A percentile compares a stretch with the other conserved stretches of the same genome.
phyloP scores from a whole-genome alignment of 2,888 invertebrate genomes.

The Chrysopilus asiliformis region DNA sequence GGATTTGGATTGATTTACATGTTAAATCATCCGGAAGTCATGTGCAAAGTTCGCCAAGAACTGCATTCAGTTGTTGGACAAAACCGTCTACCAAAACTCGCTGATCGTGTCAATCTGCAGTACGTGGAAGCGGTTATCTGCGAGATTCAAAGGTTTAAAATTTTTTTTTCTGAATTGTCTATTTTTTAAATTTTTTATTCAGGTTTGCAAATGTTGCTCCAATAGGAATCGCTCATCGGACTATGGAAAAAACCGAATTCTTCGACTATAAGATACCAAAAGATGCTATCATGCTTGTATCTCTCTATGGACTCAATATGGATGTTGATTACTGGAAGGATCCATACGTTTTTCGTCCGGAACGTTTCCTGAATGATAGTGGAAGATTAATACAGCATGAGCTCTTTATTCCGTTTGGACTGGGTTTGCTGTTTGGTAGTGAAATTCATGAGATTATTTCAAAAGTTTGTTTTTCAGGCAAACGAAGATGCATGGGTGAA shows the following conservation, averaged over 20 bases:
- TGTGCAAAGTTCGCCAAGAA: slow-evolving; percentile 39
- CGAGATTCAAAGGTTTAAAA: slow-evolving; percentile 41
- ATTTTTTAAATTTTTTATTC: too few relatives aligned
- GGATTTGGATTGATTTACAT: slow-evolving; percentile 43
- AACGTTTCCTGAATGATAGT: slow-evolving; percentile 45
- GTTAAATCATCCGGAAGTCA: slow-evolving; percentile 41
- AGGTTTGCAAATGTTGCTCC: slow-evolving; percentile 37
- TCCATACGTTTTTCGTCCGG: slow-evolving; percentile 46
- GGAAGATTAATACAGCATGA: slow-evolving; percentile 42
- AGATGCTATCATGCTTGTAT: slow-evolving; percentile 42
- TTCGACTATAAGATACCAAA: slow-evolving; percentile 38
- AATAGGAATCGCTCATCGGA: slow-evolving; percentile 26
- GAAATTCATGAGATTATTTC: not conserved
- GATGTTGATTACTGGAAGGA: slow-evolving; percentile 41
- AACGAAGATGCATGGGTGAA: slow-evolving; percentile 49
- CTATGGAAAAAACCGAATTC: slow-evolving; percentile 30
- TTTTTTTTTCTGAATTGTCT: too few relatives aligned
- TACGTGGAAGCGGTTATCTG: slow-evolving; percentile 42
- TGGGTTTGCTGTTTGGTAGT: slow-evolving; percentile 38
- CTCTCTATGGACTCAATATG: slow-evolving; percentile 41
- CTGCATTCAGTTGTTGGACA: slow-evolving; percentile 34
- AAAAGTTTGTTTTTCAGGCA: slow-evolving; percentile 13
- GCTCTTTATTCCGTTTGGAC: slow-evolving; percentile 49
- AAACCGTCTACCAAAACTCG: slow-evolving; percentile 32
- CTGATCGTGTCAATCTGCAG: slow-evolving; percentile 38